These are phyloP conservation scores for Masnerella sp. DNA, from an alignment of 2,888 invertebrate genomes.

Conservation along the genomic window DNA sequence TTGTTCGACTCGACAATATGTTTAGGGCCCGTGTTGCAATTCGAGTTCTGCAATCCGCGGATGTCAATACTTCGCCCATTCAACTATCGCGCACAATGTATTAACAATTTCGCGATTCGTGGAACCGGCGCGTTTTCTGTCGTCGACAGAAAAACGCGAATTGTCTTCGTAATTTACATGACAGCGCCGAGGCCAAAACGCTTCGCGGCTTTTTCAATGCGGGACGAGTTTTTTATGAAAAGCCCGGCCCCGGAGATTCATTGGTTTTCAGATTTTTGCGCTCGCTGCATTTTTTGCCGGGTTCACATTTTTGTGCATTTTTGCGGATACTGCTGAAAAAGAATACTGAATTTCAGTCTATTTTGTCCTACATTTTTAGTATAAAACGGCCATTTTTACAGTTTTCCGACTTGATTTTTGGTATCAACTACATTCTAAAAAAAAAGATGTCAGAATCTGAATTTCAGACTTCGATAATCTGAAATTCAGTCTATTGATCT, in stretches of 20 bases:
- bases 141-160: background rate
- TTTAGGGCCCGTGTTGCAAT: slow-evolving; percentile 4
- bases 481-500: too few relatives aligned
- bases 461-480: too few relatives aligned
- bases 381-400: too few relatives aligned
- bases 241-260: slow-evolving; percentile 5
- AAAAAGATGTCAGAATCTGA: too few relatives aligned
- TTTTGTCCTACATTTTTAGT: too few relatives aligned
- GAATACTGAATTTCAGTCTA: too few relatives aligned
- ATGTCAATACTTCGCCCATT: slow-evolving; percentile 36
- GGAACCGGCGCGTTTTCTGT: background rate
- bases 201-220: background rate
- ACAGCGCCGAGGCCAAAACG: background rate
- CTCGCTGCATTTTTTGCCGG: background rate
- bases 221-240: background rate
- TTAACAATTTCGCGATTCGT: background rate
- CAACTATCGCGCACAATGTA: slow-evolving; percentile 9
- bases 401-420: too few relatives aligned
- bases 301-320: too few relatives aligned
- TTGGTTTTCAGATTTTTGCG: background rate
- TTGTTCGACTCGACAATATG: slow-evolving; percentile 16
- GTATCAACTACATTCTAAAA: too few relatives aligned
- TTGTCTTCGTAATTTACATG: slow-evolving; percentile 16
- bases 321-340: too few relatives aligned
- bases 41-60: slow-evolving; percentile 16